Evolutionary conservation across 2,113 vertebrate species (phyloP).

Genomic region (Coptodon rendalli): DNA sequence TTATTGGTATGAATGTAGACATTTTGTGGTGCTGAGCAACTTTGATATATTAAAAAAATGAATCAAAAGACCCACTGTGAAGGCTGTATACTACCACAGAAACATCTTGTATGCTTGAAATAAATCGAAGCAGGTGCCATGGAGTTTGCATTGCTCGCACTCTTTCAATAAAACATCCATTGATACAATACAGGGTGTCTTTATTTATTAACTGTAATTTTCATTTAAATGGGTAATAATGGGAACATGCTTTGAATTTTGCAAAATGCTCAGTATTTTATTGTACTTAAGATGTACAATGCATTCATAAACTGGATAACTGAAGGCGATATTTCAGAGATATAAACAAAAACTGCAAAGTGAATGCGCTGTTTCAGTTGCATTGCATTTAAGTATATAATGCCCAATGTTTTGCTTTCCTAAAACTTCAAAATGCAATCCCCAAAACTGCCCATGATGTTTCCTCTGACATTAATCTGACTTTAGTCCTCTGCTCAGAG

Average conservation of each 20-base stretch:
- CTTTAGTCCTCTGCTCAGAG: neutral
- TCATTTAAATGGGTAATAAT: neutral
- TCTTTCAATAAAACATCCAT: constrained; percentile 42
- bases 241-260: neutral
- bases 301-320: neutral
- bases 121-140: neutral
- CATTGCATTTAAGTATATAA: neutral
- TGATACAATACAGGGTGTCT: neutral
- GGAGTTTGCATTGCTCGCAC: neutral
- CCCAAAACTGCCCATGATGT: neutral
- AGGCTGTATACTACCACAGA: neutral
- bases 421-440: neutral
- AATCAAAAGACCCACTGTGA: neutral
- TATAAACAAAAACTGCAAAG: neutral
- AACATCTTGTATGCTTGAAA: neutral
- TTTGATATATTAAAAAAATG: neutral
- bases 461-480: neutral
- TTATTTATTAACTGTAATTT: neutral
- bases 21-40: constrained; percentile 25
- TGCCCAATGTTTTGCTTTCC: neutral
- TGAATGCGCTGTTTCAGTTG: neutral
- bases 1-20: constrained; percentile 1
- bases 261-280: constrained; percentile 23
- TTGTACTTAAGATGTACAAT: neutral
- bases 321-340: neutral